Conservation (phyloP, 2,797 vertebrate genomes). For the Ptychadena robeensis region DNA sequence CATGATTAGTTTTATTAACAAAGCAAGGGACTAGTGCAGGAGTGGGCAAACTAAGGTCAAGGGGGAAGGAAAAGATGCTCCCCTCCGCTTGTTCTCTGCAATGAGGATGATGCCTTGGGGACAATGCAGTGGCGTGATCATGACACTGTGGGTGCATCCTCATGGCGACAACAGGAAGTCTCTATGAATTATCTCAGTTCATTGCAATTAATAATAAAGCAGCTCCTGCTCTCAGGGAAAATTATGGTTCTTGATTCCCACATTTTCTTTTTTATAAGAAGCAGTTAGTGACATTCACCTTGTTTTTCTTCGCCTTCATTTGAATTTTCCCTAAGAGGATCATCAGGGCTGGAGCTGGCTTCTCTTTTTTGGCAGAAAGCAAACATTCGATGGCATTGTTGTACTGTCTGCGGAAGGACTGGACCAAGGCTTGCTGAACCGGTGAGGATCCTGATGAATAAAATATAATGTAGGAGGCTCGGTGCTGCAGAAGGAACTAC, state of each 20-base stretch:
- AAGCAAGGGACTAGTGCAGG: too few species aligned
- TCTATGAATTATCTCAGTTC: too few species aligned
- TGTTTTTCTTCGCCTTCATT: slow-evolving; percentile 76
- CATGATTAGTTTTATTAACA: too few species aligned
- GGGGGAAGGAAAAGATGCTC: too few species aligned
- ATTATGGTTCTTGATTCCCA: background rate
- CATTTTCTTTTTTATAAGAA: background rate
- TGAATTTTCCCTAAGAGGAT: slow-evolving; percentile 76
- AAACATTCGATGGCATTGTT: slow-evolving; percentile 74
- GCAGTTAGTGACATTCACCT: slow-evolving; percentile 66
- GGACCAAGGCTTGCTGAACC: slow-evolving; percentile 75
- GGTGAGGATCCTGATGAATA: slow-evolving; percentile 64
- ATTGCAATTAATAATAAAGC: background rate
- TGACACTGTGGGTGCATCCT: too few species aligned
- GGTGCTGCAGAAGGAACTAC: background rate
- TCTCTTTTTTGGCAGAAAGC: slow-evolving; percentile 47
- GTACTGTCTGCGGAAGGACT: slow-evolving; percentile 77
- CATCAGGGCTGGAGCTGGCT: slow-evolving; percentile 63
- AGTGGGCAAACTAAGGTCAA: too few species aligned
- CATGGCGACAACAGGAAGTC: too few species aligned
- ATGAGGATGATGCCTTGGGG: too few species aligned
- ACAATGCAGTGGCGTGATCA: too few species aligned
- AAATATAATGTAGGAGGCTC: background rate
- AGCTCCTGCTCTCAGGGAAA: background rate
- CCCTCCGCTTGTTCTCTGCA: too few species aligned